Conservation (phyloP, 2,113 vertebrate genomes). For the Loxodonta africana region DNA sequence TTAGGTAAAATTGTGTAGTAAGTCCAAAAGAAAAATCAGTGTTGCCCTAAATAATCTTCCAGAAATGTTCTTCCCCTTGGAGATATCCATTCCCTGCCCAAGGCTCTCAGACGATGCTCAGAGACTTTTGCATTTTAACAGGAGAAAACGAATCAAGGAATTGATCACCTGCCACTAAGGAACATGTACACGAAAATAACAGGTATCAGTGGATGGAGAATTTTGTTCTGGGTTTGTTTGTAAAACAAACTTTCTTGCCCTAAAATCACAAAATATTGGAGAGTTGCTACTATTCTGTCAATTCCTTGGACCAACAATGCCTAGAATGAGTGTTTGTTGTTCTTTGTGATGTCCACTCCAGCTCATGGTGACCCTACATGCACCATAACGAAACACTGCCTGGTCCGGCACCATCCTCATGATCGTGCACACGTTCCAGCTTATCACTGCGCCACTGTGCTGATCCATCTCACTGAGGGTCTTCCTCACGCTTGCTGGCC, state of each 20-base stretch:
- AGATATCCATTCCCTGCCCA: neutral
- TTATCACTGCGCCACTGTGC: no score
- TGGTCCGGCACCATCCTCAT: no score
- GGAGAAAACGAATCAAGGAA: neutral
- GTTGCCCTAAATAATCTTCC: neutral
- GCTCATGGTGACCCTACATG: neutral
- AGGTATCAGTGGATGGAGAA: neutral
- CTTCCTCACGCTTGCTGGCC: no score
- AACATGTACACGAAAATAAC: neutral
- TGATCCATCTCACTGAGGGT: no score
- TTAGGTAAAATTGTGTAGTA: constrained; percentile 18
- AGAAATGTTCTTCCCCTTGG: neutral
- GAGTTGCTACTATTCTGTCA: neutral
- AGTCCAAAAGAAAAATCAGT: neutral
- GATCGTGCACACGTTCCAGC: no score
- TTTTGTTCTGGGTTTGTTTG: neutral
- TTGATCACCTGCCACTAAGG: neutral
- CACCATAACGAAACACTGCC: no score
- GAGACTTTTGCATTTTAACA: neutral
- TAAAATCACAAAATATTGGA: constrained; percentile 16
- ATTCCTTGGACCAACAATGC: neutral
- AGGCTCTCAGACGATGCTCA: neutral
- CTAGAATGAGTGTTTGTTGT: neutral
- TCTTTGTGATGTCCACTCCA: neutral
- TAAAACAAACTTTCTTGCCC: neutral